phyloP scores from a whole-genome alignment of 2,888 invertebrate species.

The Podabrus alpinus region DNA sequence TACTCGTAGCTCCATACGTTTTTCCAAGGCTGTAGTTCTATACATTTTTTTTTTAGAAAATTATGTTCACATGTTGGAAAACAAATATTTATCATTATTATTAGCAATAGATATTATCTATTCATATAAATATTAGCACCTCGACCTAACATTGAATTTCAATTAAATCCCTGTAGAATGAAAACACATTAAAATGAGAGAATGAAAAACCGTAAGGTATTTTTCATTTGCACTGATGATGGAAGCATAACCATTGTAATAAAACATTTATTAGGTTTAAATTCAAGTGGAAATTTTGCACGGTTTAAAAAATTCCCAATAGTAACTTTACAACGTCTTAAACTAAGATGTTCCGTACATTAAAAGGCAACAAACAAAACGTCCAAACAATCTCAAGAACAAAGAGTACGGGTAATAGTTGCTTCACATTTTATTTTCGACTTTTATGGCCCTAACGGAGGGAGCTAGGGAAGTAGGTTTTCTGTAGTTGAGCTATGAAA shows the following conservation, averaged over 20 bases:
- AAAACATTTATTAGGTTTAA: not conserved
- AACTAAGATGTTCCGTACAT: slow-evolving; percentile 16
- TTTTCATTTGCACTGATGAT: not conserved
- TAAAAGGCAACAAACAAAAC: slow-evolving; percentile 23
- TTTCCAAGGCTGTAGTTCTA: too few species aligned
- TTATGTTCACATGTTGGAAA: too few species aligned
- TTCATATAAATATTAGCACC: too few species aligned
- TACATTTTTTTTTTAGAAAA: too few species aligned
- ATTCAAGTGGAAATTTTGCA: not conserved
- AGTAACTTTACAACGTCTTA: slow-evolving; percentile 19
- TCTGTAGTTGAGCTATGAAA: slow-evolving; percentile 39
- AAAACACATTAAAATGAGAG: not conserved
- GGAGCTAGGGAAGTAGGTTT: slow-evolving; percentile 38
- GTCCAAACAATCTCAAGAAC: slow-evolving; percentile 20
- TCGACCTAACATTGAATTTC: not conserved
- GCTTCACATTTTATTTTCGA: slow-evolving; percentile 40
- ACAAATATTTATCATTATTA: too few species aligned
- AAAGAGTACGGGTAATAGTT: slow-evolving; percentile 25
- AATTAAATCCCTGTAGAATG: not conserved
- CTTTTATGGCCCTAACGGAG: slow-evolving; percentile 38
- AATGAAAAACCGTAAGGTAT: not conserved
- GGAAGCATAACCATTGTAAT: not conserved
- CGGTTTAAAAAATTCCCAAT: not conserved
- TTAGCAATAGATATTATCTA: too few species aligned
- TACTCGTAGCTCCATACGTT: too few species aligned